phyloP scores from a whole-genome alignment of 2,113 vertebrate species.

The Delphinapterus leucas region DNA sequence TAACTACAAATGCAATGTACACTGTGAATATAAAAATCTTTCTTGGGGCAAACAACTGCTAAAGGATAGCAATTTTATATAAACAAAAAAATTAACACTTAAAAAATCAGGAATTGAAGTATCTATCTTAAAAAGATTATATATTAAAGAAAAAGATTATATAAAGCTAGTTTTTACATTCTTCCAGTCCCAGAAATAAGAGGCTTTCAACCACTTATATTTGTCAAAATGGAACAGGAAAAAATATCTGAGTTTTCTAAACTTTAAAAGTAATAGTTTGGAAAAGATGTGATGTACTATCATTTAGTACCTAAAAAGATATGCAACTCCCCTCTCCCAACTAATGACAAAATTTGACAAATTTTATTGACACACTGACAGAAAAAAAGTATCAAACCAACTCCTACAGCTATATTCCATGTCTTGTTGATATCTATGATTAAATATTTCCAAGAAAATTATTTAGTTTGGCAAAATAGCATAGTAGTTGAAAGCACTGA shows the following conservation, averaged over 20 bases:
- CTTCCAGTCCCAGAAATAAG: neutral
- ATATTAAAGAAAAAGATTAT: neutral
- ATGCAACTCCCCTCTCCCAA: neutral
- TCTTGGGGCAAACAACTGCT: conserved; percentile 8
- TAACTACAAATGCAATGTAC: conserved; percentile 47
- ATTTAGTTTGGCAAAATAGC: neutral
- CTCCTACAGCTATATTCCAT: neutral
- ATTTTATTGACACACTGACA: neutral
- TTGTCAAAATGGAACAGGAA: neutral
- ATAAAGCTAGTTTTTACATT: neutral
- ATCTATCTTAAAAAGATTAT: neutral
- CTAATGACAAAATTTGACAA: neutral
- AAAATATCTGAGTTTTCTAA: neutral
- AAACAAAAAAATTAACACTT: conserved; percentile 30
- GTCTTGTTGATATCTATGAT: neutral
- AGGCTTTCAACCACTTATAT: neutral
- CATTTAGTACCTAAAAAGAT: neutral
- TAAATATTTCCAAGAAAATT: neutral
- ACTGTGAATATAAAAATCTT: conserved; percentile 41
- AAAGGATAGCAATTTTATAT: conserved; percentile 29
- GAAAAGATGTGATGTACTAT: neutral
- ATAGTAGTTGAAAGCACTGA: neutral
- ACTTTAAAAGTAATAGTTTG: neutral
- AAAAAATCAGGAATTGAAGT: neutral
- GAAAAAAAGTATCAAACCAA: neutral